phyloP scores from a whole-genome alignment of 2,797 vertebrate genomes.

The Spinus pinus region DNA sequence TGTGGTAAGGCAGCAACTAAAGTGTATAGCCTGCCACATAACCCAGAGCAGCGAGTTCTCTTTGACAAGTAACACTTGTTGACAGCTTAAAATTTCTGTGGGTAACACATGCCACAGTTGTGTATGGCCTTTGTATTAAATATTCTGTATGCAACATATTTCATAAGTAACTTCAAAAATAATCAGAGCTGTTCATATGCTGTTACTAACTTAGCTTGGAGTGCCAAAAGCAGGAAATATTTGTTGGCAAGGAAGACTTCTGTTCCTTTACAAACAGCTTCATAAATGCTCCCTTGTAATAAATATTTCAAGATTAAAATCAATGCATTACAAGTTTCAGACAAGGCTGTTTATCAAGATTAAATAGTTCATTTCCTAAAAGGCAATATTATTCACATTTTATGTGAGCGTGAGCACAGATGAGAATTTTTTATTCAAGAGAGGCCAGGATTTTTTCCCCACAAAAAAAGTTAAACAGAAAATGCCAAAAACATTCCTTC shows the following conservation, averaged over 20 bases:
- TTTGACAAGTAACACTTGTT: constrained; percentile 7
- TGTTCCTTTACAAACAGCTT: neutral
- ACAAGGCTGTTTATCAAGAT: constrained; percentile 8
- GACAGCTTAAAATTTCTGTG: constrained; percentile 14
- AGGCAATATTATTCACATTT: constrained; percentile 3
- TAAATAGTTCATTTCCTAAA: constrained; percentile 28
- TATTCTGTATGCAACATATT: neutral
- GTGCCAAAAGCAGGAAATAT: neutral
- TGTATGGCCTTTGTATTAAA: neutral
- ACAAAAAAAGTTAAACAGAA: neutral
- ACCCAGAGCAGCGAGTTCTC: neutral
- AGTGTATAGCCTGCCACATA: neutral
- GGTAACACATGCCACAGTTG: neutral
- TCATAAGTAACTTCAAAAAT: neutral
- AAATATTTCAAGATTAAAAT: constrained; percentile 23
- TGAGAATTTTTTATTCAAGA: neutral
- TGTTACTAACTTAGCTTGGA: neutral
- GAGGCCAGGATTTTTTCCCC: neutral
- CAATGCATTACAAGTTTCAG: neutral
- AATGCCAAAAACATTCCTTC: neutral
- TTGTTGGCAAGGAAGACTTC: neutral
- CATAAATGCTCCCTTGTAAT: neutral
- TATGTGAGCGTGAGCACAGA: neutral
- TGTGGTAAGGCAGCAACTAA: constrained; percentile 36
- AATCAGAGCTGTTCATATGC: neutral